Evolutionary conservation across 1,140 invertebrate species (phyloP).

Genomic region (Coelopa frigida): DNA sequence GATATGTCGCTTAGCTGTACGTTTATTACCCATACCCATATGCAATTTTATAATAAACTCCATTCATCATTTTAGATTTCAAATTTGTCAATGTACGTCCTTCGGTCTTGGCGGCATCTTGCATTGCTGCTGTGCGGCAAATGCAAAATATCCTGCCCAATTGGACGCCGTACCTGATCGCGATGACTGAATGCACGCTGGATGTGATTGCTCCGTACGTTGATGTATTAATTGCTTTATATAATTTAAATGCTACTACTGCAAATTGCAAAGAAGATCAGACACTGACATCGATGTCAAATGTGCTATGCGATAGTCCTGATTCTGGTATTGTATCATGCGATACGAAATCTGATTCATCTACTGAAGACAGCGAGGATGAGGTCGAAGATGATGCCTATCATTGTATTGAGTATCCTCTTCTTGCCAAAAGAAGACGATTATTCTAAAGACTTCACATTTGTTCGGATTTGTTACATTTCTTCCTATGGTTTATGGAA

Average conservation of each 20-base stretch:
- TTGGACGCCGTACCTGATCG: constrained; percentile 10
- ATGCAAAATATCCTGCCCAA: constrained; percentile 3
- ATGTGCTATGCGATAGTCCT: constrained; percentile 14
- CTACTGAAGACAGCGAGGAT: constrained; percentile 6
- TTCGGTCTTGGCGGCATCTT: constrained; percentile 10
- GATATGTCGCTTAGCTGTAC: constrained; percentile 10
- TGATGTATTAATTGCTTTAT: constrained; percentile 10
- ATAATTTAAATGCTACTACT: constrained; percentile 9
- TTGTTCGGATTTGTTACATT: no score
- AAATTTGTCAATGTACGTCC: constrained; percentile 12
- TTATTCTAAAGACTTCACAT: constrained; percentile 1
- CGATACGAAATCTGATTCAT: constrained; percentile 13
- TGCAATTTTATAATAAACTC: background rate
- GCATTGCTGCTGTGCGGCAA: constrained; percentile 12
- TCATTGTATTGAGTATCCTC: constrained; percentile 3
- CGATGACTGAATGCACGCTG: constrained; percentile 7
- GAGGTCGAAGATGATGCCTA: constrained; percentile 5
- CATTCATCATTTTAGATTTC: constrained; percentile 6
- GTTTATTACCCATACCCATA: background rate
- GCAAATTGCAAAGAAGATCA: no score
- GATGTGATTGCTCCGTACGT: constrained; percentile 8
- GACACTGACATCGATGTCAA: no score
- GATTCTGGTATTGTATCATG: constrained; percentile 16
- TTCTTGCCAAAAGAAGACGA: constrained; percentile 6
- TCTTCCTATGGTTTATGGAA: no score